Evolutionary conservation across 2,888 invertebrate species (phyloP).

Genomic region (Acanthosepion esculentum): DNA sequence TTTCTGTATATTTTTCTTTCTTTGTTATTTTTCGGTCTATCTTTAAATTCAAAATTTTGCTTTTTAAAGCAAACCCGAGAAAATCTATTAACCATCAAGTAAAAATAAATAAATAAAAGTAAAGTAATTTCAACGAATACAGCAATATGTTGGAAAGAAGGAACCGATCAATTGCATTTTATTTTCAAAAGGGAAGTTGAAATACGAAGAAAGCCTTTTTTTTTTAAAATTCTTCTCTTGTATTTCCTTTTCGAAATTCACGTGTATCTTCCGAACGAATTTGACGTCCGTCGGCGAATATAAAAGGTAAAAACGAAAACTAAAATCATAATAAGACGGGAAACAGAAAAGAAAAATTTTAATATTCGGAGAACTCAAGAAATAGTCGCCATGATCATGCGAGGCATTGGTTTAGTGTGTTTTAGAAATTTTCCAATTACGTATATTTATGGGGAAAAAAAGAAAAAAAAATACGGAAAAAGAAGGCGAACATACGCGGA

Average conservation of each 20-base stretch:
- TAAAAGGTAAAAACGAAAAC: not conserved
- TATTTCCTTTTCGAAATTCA: not conserved
- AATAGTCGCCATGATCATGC: not conserved
- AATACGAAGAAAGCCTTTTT: not conserved
- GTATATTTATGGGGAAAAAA: not conserved
- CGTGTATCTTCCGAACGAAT: conserved; percentile 22
- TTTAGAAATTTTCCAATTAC: not conserved
- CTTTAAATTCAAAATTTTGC: not conserved
- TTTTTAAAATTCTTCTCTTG: not conserved
- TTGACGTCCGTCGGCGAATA: not conserved
- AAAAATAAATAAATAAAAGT: not conserved
- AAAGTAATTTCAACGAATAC: not conserved
- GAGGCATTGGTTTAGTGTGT: not conserved
- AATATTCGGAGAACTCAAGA: not conserved
- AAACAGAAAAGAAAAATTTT: not conserved
- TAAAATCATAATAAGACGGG: not conserved
- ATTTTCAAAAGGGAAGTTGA: conserved; percentile 8
- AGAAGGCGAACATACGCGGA: not conserved
- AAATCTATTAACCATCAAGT: not conserved
- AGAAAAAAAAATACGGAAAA: too few species aligned
- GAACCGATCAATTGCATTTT: not conserved
- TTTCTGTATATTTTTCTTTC: not conserved
- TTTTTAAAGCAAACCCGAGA: not conserved
- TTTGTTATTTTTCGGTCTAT: not conserved
- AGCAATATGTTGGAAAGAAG: not conserved